These are phyloP conservation scores for Rhynchotus rufescens DNA, from an alignment of 2,797 vertebrate genomes.

Conservation along the genomic window DNA sequence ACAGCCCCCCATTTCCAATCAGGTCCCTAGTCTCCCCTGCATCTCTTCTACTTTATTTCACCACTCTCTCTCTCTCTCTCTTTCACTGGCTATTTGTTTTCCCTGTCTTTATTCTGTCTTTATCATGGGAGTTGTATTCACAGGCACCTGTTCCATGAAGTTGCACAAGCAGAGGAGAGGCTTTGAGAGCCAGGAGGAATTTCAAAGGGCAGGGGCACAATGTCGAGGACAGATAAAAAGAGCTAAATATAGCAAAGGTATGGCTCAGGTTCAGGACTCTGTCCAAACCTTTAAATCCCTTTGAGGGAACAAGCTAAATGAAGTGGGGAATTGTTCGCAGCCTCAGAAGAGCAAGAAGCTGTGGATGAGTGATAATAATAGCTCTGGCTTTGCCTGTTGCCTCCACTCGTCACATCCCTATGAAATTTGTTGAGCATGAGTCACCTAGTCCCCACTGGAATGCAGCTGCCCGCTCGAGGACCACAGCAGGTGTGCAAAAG, in stretches of 20 bases:
- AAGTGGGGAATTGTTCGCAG: slow-evolving; percentile 57
- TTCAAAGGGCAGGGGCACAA: slow-evolving; percentile 79
- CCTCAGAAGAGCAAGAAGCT: slow-evolving; percentile 41
- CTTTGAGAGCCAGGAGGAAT: not conserved
- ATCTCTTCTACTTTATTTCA: not conserved
- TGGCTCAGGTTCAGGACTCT: slow-evolving; percentile 46
- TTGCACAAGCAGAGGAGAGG: not conserved
- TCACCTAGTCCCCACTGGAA: not conserved
- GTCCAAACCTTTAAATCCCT: slow-evolving; percentile 59
- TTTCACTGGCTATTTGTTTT: not conserved
- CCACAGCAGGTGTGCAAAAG: not conserved
- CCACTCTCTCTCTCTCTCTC: not conserved
- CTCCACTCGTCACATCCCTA: not conserved
- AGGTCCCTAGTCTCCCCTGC: not conserved
- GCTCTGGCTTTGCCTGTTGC: not conserved
- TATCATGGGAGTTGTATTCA: not conserved
- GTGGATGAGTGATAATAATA: slow-evolving; percentile 27
- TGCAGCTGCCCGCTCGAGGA: not conserved
- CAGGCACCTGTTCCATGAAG: not conserved
- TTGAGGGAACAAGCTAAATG: slow-evolving; percentile 44
- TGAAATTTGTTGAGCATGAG: not conserved
- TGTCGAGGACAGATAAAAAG: slow-evolving; percentile 86
- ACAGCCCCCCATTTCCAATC: rapidly evolving
- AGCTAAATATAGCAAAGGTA: slow-evolving; percentile 74
- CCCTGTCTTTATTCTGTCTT: not conserved